phyloP scores from a whole-genome alignment of 2,888 invertebrate genomes.

The Helicoverpa assulta region DNA sequence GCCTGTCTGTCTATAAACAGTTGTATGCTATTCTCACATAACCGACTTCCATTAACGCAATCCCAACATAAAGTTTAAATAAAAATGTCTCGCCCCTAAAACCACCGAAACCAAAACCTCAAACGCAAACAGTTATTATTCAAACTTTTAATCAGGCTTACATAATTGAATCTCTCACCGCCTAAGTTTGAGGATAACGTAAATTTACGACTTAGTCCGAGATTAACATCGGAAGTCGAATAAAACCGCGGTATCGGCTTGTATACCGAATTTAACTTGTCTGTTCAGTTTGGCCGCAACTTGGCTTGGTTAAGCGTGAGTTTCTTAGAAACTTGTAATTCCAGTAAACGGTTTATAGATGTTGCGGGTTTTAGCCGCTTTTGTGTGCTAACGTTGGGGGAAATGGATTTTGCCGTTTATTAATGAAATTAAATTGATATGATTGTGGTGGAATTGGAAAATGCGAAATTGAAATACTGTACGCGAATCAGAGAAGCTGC shows the following conservation, averaged over 20 bases:
- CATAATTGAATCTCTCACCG: conserved; percentile 59
- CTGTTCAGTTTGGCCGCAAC: conserved; percentile 70
- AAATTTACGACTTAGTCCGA: conserved; percentile 58
- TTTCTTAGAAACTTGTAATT: conserved; percentile 60
- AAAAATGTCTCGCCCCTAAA: conserved; percentile 3
- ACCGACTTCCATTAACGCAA: not conserved
- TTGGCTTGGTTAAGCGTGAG: conserved; percentile 55
- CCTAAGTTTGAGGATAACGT: conserved; percentile 51
- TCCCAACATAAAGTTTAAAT: not conserved
- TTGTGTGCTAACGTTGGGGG: conserved; percentile 22
- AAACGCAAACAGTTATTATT: conserved; percentile 51
- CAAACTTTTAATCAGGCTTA: conserved; percentile 58
- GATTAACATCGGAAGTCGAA: conserved; percentile 78
- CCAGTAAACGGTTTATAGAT: conserved; percentile 41
- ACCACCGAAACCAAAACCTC: conserved; percentile 5
- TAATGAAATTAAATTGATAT: not conserved
- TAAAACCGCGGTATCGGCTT: conserved; percentile 79
- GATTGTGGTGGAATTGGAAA: not conserved
- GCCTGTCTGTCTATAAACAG: too few relatives aligned
- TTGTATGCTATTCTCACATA: not conserved
- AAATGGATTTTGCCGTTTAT: conserved; percentile 10
- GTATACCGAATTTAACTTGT: conserved; percentile 81
- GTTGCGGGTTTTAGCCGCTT: conserved; percentile 16
- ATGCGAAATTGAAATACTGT: not conserved
- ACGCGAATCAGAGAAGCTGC: too few relatives aligned